Conservation (phyloP, 2,797 vertebrate species). For the Rhinoraja longicauda region DNA sequence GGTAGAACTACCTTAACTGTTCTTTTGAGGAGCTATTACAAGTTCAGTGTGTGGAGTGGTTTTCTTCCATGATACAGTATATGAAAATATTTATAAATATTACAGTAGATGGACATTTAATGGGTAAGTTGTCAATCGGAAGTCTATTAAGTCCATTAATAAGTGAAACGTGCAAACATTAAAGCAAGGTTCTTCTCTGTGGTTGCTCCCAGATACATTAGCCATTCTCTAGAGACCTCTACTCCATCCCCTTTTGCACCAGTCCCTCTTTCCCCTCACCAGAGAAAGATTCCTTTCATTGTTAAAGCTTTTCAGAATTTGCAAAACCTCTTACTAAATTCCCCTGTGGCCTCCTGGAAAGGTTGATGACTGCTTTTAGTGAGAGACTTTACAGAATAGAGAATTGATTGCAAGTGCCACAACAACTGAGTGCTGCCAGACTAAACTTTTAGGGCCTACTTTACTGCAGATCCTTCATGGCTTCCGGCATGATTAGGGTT, state of each 20-base stretch:
- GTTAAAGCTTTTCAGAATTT: not conserved
- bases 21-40: not conserved
- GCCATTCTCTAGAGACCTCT: not conserved
- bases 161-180: not conserved
- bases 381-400: not conserved
- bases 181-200: too few species aligned
- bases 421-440: not conserved
- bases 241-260: not conserved
- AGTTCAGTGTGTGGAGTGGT: not conserved
- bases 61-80: not conserved
- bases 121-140: not conserved
- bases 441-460: not conserved
- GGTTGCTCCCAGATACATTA: not conserved
- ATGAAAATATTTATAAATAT: not conserved
- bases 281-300: not conserved
- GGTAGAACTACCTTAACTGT: too few species aligned
- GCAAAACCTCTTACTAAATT: not conserved
- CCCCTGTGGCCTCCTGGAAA: not conserved
- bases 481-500: too few species aligned
- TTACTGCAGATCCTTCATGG: not conserved
- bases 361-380: not conserved
- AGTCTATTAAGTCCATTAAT: not conserved
- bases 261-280: not conserved
- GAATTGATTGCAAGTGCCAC: not conserved
- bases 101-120: not conserved